Base-by-base conservation (phyloP, 2,797 vertebrate species). In the Anguilla anguilla region DNA sequence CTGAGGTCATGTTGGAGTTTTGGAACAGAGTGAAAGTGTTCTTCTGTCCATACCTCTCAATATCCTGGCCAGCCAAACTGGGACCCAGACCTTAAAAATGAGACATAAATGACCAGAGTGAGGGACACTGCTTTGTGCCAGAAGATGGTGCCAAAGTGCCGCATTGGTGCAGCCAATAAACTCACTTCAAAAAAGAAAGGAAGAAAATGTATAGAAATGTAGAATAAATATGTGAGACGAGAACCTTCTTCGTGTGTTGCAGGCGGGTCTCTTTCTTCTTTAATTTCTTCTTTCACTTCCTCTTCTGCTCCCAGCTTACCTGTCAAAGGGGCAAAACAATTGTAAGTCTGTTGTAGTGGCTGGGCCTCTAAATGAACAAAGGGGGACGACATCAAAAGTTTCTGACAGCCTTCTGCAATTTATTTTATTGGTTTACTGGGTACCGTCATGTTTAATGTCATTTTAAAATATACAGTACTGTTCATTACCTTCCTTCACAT, bases 401-500 rank as follows among this genome's bases (percentile, higher is more conserved):
- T 83, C 79, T 7, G 17, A 28, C 28, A 83, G 43, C 5, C 15
- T 22, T 39, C 15, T 31, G 28, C 31, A 43, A 17, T 46, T 28
- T 69, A 69, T 69, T 69, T 28, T 69, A 69, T 6, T 28, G 25
- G 1, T 11, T 51, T 82, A n/a, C 79, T n/a, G 22, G 51, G 6
- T n/a, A 82, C 22, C 46, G n/a, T 82, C 7, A 28, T 25, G 43
- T 15, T 39, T 9, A 82, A n/a, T 11, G 22, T 11, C 4, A 22
- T 17, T 3, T 19, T 17, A n/a, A 28, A 85, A 10, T 2, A n/a
- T 31, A n/a, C 84, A 28, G n/a, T 69, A 69, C 53, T 31, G 35
- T 28, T 3, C 25, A 22, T 95, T 90, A 99, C 98, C 98, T 97
- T 99, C 98, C 93, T 98, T 98, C 39, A 99, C 98, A 87, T 98